Evolutionary conservation across 2,113 vertebrate species (phyloP), one percentile per base, ranked within the genome.

Genomic region (Thunnus thynnus): DNA sequence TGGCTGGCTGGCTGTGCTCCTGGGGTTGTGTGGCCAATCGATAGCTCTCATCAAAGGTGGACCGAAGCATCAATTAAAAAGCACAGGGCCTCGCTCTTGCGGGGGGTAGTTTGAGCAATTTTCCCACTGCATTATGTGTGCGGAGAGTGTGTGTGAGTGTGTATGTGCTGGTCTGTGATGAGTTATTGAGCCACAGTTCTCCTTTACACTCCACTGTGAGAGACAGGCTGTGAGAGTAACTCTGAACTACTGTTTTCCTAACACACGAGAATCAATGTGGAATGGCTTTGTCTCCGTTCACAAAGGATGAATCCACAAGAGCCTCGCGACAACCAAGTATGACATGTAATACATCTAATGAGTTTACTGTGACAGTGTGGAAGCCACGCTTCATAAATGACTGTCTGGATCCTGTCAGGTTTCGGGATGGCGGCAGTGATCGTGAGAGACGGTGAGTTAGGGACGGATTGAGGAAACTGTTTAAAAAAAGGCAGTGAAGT

Each of bases 1-100:
- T 63, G 69, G 66, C 51, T 76, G 60, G 84, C 72, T 65, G 78
- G 51, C 69, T 69, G 80, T 46, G 61, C 89, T 89, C 75, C 73
- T 65, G 84, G 88, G 82, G 82, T 70, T 69, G 82, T 78, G 89
- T 86, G 87, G 88, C 92, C 87, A 91, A 94, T 93, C 91, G 71
- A 91, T 93, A 73, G 92, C 83, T 77, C 84, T 89, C 84, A 85
- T 90, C 89, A 89, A 88, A 92, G 91, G 90, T 86, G 83, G 80
- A 93, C 76, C 88, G 61, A 81, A 83, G 88, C 93, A 91, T 94
- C 92, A 91, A 92, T 93, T 93, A 92, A 91, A 89, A 91, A 90
- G 84, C 83, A 78, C 71, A 72, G 65, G 87, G 84, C 77, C 86
- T 79, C 65, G 58, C 79, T 82, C 66, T 81, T 68, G 76, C 52